A percentile compares a stretch with the other conserved stretches of the same genome.
Evolutionary conservation across 2,888 invertebrate species (phyloP).

Genomic region (Cyclophora punctaria): DNA sequence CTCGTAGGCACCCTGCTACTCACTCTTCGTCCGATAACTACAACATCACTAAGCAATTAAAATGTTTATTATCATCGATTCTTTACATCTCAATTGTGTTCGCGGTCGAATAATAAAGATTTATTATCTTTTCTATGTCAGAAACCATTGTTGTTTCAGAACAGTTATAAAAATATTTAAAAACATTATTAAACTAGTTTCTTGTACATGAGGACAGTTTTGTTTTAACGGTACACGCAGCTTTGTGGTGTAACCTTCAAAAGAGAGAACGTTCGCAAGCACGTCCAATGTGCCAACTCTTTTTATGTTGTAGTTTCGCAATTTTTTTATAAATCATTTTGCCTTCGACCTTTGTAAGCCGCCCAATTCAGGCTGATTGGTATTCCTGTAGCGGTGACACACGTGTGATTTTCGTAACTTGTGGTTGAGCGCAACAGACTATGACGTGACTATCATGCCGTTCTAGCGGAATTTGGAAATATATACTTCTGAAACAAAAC

Average conservation of each 20-base stretch:
- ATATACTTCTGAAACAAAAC: conserved; percentile 5
- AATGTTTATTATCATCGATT: conserved; percentile 3
- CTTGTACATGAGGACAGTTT: conserved; percentile 52
- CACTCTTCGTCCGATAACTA: no score
- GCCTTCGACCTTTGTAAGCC: conserved; percentile 69
- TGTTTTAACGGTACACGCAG: conserved; percentile 61
- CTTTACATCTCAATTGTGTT: not conserved
- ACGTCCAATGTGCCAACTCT: conserved; percentile 72
- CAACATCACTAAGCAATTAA: conserved; percentile 7
- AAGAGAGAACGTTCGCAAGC: conserved; percentile 68
- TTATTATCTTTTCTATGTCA: no score
- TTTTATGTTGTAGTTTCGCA: conserved; percentile 63
- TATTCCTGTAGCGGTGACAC: conserved; percentile 59
- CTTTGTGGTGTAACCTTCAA: conserved; percentile 59
- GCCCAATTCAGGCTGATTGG: conserved; percentile 69
- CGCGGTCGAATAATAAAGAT: no score
- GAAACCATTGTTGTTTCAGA: conserved; percentile 9
- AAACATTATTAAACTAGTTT: conserved; percentile 43
- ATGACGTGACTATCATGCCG: conserved; percentile 52
- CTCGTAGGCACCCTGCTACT: conserved; percentile 17
- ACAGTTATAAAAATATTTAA: conserved; percentile 15
- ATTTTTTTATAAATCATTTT: conserved; percentile 68
- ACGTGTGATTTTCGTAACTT: conserved; percentile 64
- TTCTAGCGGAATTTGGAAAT: conserved; percentile 33
- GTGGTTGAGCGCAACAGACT: conserved; percentile 40